phyloP scores from a whole-genome alignment of 2,888 invertebrate genomes.

The Tortricodes alternella region DNA sequence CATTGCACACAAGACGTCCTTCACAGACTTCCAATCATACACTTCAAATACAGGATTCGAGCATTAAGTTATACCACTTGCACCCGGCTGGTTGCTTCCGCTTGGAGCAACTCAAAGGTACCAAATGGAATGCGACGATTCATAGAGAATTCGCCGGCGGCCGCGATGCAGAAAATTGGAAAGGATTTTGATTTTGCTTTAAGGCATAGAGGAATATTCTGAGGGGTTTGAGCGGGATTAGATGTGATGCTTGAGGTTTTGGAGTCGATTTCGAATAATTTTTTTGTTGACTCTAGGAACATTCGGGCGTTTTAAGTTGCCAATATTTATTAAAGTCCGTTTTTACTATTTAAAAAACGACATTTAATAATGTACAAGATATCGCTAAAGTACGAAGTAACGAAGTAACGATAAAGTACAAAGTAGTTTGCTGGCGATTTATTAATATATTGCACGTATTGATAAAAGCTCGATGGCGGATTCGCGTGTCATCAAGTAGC shows the following conservation, averaged over 20 bases:
- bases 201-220: constrained; percentile 30
- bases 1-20: constrained; percentile 16
- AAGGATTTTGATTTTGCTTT: constrained; percentile 41
- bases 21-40: constrained; percentile 23
- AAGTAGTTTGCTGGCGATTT: no score
- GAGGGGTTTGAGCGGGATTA: constrained; percentile 11
- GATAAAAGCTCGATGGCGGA: no score
- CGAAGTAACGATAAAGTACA: no score
- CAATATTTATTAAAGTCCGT: no score
- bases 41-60: constrained; percentile 19
- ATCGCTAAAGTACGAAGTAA: no score
- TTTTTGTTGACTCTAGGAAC: background rate
- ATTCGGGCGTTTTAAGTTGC: no score
- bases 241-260: background rate
- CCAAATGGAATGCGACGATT: constrained; percentile 48
- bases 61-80: constrained; percentile 43
- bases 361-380: no score
- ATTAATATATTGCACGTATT: no score
- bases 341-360: no score
- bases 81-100: constrained; percentile 20
- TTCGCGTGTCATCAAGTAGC: no score
- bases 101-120: constrained; percentile 37
- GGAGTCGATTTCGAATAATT: background rate
- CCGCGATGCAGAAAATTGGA: constrained; percentile 63
- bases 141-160: constrained; percentile 51